A percentile compares a stretch with the other conserved stretches of the same genome.
Conservation (phyloP, 2,888 invertebrate species). For the Idaea aversata region DNA sequence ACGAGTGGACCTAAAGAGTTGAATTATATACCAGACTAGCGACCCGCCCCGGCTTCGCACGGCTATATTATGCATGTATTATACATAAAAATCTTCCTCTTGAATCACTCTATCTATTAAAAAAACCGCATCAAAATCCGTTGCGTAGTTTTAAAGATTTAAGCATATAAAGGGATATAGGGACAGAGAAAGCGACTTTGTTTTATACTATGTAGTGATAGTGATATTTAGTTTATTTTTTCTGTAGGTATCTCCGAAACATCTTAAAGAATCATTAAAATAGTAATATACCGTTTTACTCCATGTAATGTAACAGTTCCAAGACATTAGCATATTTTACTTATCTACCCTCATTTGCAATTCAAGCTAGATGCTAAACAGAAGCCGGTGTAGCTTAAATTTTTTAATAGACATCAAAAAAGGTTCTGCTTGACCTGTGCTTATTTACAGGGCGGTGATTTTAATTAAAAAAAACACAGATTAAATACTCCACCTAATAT, state of each 20-base stretch:
- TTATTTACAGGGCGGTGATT: neutral
- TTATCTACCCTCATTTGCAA: constrained; percentile 1
- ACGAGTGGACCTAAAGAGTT: too few relatives aligned
- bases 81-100: too few relatives aligned
- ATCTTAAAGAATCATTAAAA: neutral
- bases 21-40: too few relatives aligned
- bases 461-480: neutral
- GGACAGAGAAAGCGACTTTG: too few relatives aligned
- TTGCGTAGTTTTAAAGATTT: too few relatives aligned
- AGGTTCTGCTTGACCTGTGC: neutral
- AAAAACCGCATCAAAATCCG: too few relatives aligned
- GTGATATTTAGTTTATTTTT: neutral
- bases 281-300: neutral
- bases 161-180: too few relatives aligned
- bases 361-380: neutral
- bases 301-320: constrained; percentile 1
- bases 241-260: neutral
- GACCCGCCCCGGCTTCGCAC: too few relatives aligned
- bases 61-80: too few relatives aligned
- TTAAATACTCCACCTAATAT: too few relatives aligned
- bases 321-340: constrained; percentile 1
- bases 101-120: too few relatives aligned
- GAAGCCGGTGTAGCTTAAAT: neutral
- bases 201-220: too few relatives aligned
- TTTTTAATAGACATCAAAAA: neutral